A percentile compares a stretch with the other conserved stretches of the same genome.
Evolutionary conservation across 23 tunicate species (phyloP).

Genomic region (Styela plicata): DNA sequence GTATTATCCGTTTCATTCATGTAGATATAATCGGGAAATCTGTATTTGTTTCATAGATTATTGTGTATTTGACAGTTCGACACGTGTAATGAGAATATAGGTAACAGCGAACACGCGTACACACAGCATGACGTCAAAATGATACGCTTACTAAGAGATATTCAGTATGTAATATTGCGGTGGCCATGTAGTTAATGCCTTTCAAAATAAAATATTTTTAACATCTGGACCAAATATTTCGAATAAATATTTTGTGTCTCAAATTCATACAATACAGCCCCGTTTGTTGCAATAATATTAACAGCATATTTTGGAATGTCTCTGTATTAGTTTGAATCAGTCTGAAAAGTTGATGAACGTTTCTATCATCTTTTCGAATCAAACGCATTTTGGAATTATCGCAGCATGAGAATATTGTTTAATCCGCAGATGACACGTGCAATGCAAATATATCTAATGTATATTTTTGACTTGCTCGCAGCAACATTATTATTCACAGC

Average conservation of each 20-base stretch:
- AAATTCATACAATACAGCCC: not conserved
- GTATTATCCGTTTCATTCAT: not conserved
- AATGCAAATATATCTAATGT: too few relatives aligned
- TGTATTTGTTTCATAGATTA: not conserved
- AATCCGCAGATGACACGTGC: too few relatives aligned
- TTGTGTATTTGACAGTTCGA: not conserved
- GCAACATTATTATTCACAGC: too few relatives aligned
- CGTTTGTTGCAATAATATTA: too few relatives aligned
- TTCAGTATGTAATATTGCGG: not conserved
- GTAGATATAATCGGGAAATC: not conserved
- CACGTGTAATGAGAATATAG: not conserved
- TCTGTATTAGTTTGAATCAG: too few relatives aligned
- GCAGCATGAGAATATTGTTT: too few relatives aligned
- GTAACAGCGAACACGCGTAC: not conserved
- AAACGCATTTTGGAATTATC: too few relatives aligned
- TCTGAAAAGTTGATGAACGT: too few relatives aligned
- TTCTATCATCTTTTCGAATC: too few relatives aligned
- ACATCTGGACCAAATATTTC: not conserved
- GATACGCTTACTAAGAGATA: not conserved
- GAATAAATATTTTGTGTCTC: not conserved
- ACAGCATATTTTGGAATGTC: not conserved
- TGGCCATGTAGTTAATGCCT: too few relatives aligned
- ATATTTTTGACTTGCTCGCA: too few relatives aligned
- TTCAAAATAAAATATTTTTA: too few relatives aligned
- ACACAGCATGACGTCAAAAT: not conserved